Percentiles rank a stretch among this genome's conserved stretches.
Conservation (phyloP, 2,797 vertebrate species). For the Paratrypauchen microcephalus region DNA sequence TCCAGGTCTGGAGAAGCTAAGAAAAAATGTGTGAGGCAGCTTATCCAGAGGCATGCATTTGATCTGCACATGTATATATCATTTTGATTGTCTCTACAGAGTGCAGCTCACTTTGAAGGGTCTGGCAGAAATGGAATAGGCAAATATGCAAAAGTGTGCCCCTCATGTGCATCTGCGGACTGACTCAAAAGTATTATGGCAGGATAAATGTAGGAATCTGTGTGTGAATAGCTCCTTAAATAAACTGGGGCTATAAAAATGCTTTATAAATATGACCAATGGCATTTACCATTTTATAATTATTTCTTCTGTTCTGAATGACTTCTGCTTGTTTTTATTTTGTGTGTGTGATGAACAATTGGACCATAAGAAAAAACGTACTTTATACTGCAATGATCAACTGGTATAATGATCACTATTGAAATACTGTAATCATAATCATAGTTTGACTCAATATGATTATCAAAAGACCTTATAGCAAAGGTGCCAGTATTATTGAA, state of each 20-base stretch:
- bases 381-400: too few species aligned
- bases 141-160: slow-evolving; percentile 1
- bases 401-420: too few species aligned
- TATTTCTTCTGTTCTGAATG: background rate
- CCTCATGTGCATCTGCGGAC: background rate
- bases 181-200: background rate
- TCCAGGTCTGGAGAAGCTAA: slow-evolving; percentile 4
- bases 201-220: background rate
- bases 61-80: slow-evolving; percentile 3
- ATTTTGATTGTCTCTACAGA: slow-evolving; percentile 21
- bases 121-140: background rate
- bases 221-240: background rate
- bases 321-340: background rate
- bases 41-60: slow-evolving; percentile 22
- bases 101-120: slow-evolving; percentile 2
- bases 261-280: background rate
- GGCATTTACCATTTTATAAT: background rate
- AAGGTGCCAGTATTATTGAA: too few species aligned
- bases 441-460: too few species aligned
- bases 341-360: too few species aligned
- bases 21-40: slow-evolving; percentile 19
- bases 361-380: too few species aligned
- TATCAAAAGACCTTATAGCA: too few species aligned
- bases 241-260: background rate
- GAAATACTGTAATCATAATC: too few species aligned